Base-by-base conservation (phyloP, 2,113 vertebrate species). In the Rattus norvegicus region DNA sequence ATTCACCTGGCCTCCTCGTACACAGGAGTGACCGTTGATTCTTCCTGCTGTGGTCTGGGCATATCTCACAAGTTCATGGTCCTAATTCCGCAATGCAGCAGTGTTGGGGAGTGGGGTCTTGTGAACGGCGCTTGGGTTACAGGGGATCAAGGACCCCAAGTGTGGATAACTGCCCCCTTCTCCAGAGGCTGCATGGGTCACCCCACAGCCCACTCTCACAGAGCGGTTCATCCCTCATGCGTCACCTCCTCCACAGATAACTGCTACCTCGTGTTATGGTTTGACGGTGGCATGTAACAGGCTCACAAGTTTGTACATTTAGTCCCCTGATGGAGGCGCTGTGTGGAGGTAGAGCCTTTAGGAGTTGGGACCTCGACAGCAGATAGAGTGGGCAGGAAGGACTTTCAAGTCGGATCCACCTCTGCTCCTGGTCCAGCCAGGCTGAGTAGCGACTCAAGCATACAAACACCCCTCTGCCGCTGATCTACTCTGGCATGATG, bases 311-410 rank as follows among this genome's bases (percentile, higher is more conserved):
- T 11, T 72, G 12, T 33, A 56, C 49, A 16, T 11, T 24, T 7
- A 26, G 39, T 28, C 8, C 33, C 24, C 69, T 43, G 47, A 9
- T 56, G 67, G 67, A 49, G 36, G 69, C 36, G 5, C 69, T 59
- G 24, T 6, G 22, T 30, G 28, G 39, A 47, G 8, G 61, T 47
- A 4, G n/a, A 3, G 14, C 4, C 63, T 67, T 33, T 33, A 54
- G 52, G 49, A 88, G 13, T 2, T 28, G 4, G 33, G 36, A 36
- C 67, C 52, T 43, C 30, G 2, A 2, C 20, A 30, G 36, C 13
- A 87, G 43, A 8, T 0, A 5, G 1, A 28, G 47, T 26, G 7
- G 6, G 0, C 7, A 13, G 13, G 22, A 12, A 39, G 36, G 67
- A 26, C 70, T 89, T 59, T 43, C 52, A 39, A 24, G 14, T 88